These are phyloP conservation scores for Cheilosia urbana DNA, from an alignment of 2,888 invertebrate genomes.

Conservation along the genomic window DNA sequence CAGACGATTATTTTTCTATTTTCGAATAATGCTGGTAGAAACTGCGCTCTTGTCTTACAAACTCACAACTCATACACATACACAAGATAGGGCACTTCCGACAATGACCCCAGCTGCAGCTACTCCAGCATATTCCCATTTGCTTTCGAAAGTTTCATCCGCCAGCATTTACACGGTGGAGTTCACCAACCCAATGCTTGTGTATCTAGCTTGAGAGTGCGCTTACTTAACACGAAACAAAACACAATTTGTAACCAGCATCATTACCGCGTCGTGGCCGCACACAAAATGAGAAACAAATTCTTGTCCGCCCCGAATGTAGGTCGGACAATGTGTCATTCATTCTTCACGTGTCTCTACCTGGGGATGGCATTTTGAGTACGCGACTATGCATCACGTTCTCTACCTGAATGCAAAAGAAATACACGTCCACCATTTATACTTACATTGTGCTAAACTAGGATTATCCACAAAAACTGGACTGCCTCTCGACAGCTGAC, in stretches of 20 bases:
- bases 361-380: slow-evolving; percentile 62
- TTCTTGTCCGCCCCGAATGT: slow-evolving; percentile 56
- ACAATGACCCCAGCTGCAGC: slow-evolving; percentile 35
- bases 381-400: slow-evolving; percentile 24
- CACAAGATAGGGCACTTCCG: background rate
- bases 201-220: background rate
- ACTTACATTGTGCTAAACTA: slow-evolving; percentile 84
- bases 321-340: slow-evolving; percentile 67
- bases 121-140: slow-evolving; percentile 17
- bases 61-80: background rate
- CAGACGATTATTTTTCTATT: background rate
- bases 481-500: slow-evolving; percentile 79
- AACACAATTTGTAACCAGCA: slow-evolving; percentile 51
- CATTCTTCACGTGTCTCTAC: slow-evolving; percentile 58
- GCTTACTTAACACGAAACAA: slow-evolving; percentile 54
- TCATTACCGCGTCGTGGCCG: slow-evolving; percentile 21
- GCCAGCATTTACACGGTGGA: slow-evolving; percentile 34
- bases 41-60: background rate
- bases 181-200: slow-evolving; percentile 9
- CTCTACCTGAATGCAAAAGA: slow-evolving; percentile 47
- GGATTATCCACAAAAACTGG: slow-evolving; percentile 84
- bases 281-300: slow-evolving; percentile 22
- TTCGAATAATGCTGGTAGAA: slow-evolving; percentile 8
- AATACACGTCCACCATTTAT: slow-evolving; percentile 38
- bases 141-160: slow-evolving; percentile 59